Evolutionary conservation across 2,797 vertebrate genomes (phyloP), one percentile per base, ranked within the genome.

Genomic region (Hypotaenidia okinawae): DNA sequence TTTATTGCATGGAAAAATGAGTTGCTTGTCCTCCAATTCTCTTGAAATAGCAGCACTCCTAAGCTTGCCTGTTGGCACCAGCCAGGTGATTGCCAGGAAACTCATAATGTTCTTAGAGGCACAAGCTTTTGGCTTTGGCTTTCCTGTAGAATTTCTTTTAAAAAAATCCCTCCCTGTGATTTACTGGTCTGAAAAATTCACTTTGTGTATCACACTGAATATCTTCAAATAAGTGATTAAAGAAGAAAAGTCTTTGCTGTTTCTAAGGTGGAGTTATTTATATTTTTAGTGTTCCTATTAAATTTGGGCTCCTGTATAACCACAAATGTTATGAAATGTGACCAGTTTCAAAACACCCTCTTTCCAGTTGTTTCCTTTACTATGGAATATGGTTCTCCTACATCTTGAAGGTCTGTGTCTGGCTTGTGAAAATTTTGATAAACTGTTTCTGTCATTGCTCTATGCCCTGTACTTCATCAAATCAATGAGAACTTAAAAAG

Each of bases 1-100:
- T 93, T 96, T 94, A 76, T 90, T 96, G 72, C 57, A 72, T 78
- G 70, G 69, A 72, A 18, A 76, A 84, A 84, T 51, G 9, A 84
- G 21, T 51, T 47, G 32, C 25, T 75, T 75, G 84, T 54, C 85
- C 82, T 75, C 57, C 91, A 86, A 54, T 76, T 94, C 47, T 94
- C 77, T 79, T 86, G 77, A 94, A 85, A 87, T 68, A 67, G 35
- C 54, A 27, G 32, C 55, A 69, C 95, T 96, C 69, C 15, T 23
- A 84, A 91, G 59, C n/a, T 49, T 6, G 9, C 37, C 66, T 54
- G 45, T 33, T 79, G 73, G 84, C 11, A 83, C 32, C 76, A 87
- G 25, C 24, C 55, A 89, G 75, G 8, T 5, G 8, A 58, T 96
- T 84, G n/a, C 69, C 94, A 95, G 91, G 88, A 61, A 95, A 75